phyloP scores from a whole-genome alignment of 1,140 invertebrate species.

The Ylistrum balloti region DNA sequence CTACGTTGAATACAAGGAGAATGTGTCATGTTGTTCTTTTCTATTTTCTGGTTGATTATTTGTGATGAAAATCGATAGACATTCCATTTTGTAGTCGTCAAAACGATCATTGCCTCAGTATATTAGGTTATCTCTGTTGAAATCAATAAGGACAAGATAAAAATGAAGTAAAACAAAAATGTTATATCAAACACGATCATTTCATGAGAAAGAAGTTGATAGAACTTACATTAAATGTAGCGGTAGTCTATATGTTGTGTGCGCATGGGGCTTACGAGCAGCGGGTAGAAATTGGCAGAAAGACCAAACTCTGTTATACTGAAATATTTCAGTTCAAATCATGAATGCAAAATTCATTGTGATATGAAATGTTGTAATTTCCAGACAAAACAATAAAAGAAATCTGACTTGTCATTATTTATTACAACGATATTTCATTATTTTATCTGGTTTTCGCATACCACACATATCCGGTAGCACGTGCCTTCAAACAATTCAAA shows the following conservation, averaged over 20 bases:
- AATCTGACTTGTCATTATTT: too few species aligned
- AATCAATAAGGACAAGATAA: conserved; percentile 21
- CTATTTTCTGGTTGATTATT: conserved; percentile 20
- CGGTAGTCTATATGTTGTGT: not conserved
- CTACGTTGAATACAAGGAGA: not conserved
- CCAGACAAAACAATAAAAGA: too few species aligned
- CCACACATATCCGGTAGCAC: too few species aligned
- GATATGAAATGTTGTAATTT: too few species aligned
- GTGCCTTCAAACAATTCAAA: too few species aligned
- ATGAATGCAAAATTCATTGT: too few species aligned
- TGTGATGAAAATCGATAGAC: not conserved
- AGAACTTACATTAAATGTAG: not conserved
- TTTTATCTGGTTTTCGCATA: too few species aligned
- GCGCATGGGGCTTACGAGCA: not conserved
- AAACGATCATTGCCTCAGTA: not conserved
- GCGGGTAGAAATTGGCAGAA: not conserved
- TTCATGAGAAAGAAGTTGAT: not conserved
- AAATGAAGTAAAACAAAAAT: not conserved
- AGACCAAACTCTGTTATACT: too few species aligned
- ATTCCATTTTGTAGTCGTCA: conserved; percentile 1
- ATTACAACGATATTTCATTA: too few species aligned
- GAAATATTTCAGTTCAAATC: too few species aligned
- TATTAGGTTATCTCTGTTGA: not conserved
- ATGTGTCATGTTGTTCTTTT: not conserved
- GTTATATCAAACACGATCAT: conserved; percentile 18